These are phyloP conservation scores for Siderastrea radians DNA, from an alignment of 92 coral and sea anemone genomes.

Conservation along the genomic window DNA sequence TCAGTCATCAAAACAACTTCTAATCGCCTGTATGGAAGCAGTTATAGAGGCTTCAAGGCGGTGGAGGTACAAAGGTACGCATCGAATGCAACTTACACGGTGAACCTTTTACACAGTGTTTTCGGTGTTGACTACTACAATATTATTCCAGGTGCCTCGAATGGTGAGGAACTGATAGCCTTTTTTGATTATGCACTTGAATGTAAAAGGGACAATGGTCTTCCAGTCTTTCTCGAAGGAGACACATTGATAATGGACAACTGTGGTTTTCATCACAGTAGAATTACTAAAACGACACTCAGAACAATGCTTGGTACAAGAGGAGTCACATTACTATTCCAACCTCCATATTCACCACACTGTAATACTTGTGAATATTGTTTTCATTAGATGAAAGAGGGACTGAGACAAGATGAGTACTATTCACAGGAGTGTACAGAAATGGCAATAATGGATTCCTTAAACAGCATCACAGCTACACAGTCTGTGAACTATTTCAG, in stretches of 20 bases:
- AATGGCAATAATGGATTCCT: conserved; percentile 64
- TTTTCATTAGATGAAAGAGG: conserved; percentile 30
- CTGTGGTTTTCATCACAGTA: background rate
- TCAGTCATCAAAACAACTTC: conserved; percentile 40
- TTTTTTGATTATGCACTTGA: conserved; percentile 57
- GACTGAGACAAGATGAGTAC: conserved; percentile 40
- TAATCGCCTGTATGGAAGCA: conserved; percentile 61
- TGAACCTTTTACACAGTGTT: background rate
- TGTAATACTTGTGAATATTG: too few species aligned
- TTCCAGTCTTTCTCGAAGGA: conserved; percentile 38
- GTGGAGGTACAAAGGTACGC: conserved; percentile 68
- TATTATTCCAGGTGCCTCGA: conserved; percentile 61
- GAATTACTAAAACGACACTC: conserved; percentile 30
- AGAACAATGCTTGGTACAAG: conserved; percentile 44
- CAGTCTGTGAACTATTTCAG: conserved; percentile 58
- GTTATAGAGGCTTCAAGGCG: conserved; percentile 41
- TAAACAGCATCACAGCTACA: conserved; percentile 45
- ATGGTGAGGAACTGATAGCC: conserved; percentile 45
- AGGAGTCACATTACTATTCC: conserved; percentile 44
- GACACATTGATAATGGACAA: conserved; percentile 2
- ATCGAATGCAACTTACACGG: conserved; percentile 64
- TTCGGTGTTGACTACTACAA: conserved; percentile 59
- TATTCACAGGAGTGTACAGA: conserved; percentile 75
- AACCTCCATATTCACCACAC: background rate
- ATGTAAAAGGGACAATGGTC: background rate